A percentile compares a stretch with the other conserved stretches of the same genome.
phyloP scores from a whole-genome alignment of 2,888 invertebrate species.

The Microctonus aethiopoides region DNA sequence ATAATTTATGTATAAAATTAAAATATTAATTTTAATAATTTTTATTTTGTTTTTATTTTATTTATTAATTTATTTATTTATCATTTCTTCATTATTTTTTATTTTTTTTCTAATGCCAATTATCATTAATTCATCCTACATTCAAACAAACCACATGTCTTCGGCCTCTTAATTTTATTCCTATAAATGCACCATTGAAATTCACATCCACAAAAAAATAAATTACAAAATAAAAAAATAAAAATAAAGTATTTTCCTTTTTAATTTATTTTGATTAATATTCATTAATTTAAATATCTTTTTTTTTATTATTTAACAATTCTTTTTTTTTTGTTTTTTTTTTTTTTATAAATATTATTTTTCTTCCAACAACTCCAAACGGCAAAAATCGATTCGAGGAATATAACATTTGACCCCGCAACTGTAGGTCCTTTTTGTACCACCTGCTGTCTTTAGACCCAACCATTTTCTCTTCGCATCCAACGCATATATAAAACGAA shows the following conservation, averaged over 20 bases:
- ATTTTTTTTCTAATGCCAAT: not conserved
- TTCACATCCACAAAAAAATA: not conserved
- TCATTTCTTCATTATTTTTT: not conserved
- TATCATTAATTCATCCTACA: not conserved
- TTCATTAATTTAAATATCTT: too few relatives aligned
- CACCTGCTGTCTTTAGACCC: slow-evolving; percentile 8
- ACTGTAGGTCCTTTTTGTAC: slow-evolving; percentile 5
- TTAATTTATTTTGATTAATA: too few relatives aligned
- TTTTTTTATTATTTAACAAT: too few relatives aligned
- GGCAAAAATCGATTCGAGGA: slow-evolving; percentile 10
- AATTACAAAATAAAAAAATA: not conserved
- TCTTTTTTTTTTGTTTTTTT: too few relatives aligned
- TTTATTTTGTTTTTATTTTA: too few relatives aligned
- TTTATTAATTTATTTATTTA: too few relatives aligned
- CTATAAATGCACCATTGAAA: not conserved
- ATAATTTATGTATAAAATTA: too few relatives aligned
- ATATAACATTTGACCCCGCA: slow-evolving; percentile 7
- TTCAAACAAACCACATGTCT: not conserved
- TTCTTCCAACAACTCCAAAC: not conserved
- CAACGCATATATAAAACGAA: too few relatives aligned
- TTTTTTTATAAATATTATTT: too few relatives aligned
- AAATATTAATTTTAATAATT: too few relatives aligned
- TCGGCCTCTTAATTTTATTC: not conserved
- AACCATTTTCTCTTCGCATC: not conserved
- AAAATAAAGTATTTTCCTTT: not conserved